phyloP scores from a whole-genome alignment of 2,797 vertebrate species.

The Gobio occitaniae region DNA sequence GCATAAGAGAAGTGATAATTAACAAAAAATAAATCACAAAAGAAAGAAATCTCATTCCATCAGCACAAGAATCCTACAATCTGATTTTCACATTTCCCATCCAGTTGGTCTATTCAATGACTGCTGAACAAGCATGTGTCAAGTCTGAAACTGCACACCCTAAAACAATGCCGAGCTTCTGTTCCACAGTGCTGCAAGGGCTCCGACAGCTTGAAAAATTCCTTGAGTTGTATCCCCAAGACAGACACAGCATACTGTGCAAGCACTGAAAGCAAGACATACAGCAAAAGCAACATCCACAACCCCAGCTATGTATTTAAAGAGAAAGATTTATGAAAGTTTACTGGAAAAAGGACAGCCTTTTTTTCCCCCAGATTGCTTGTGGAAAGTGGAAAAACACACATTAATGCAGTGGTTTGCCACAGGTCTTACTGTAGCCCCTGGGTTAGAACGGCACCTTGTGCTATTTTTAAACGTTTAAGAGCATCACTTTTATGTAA shows the following conservation, averaged over 20 bases:
- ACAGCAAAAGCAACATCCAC: conserved; percentile 39
- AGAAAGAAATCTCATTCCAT: conserved; percentile 24
- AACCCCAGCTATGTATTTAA: conserved; percentile 20
- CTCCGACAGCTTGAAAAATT: conserved; percentile 49
- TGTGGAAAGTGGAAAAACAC: conserved; percentile 29
- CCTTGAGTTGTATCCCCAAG: conserved; percentile 37
- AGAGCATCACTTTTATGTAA: conserved; percentile 32
- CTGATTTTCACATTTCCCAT: conserved; percentile 23
- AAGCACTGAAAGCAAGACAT: conserved; percentile 40
- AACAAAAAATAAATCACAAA: conserved; percentile 7
- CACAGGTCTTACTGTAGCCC: conserved; percentile 24
- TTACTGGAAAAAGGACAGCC: background rate
- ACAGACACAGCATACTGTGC: conserved; percentile 30
- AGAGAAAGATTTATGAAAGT: conserved; percentile 25
- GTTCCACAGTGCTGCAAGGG: conserved; percentile 20
- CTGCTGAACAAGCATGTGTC: conserved; percentile 50
- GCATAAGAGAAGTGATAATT: conserved; percentile 9
- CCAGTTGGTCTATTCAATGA: conserved; percentile 19
- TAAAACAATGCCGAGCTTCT: conserved; percentile 34
- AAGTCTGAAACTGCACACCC: conserved; percentile 32
- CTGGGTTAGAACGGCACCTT: conserved; percentile 35
- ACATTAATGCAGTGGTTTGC: conserved; percentile 16
- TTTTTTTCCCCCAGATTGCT: background rate
- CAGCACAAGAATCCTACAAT: background rate
- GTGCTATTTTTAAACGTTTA: conserved; percentile 42